phyloP scores from a whole-genome alignment of 2,797 vertebrate species.

The Phrynocephalus guinanensis region DNA sequence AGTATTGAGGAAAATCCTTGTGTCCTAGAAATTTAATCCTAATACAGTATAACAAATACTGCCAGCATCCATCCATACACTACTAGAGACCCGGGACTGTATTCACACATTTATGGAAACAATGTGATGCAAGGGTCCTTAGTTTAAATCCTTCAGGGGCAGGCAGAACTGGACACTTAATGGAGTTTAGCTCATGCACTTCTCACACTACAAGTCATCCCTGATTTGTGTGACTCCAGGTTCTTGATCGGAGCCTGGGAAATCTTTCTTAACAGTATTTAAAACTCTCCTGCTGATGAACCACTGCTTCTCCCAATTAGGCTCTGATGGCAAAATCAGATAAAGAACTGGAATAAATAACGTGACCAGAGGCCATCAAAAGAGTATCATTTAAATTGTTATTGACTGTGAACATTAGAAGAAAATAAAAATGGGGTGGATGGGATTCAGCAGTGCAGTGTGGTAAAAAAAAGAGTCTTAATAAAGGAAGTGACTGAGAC shows the following conservation, averaged over 20 bases:
- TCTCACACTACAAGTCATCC: too few species aligned
- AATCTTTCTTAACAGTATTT: constrained; percentile 75
- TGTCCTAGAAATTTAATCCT: too few species aligned
- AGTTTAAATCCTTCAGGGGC: too few species aligned
- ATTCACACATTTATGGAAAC: too few species aligned
- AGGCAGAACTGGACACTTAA: too few species aligned
- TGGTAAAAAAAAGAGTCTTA: constrained; percentile 56
- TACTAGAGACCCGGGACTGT: too few species aligned
- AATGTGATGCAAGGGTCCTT: too few species aligned
- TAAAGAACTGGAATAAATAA: constrained; percentile 70
- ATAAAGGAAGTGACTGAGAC: constrained; percentile 67
- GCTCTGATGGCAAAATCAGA: constrained; percentile 74
- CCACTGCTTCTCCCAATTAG: constrained; percentile 72
- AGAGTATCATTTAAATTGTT: constrained; percentile 71
- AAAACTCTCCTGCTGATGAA: constrained; percentile 71
- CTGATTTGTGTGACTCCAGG: constrained; percentile 3
- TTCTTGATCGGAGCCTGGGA: constrained; percentile 73
- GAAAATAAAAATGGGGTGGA: neutral
- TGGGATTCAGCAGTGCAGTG: constrained; percentile 40
- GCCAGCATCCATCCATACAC: too few species aligned
- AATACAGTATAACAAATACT: too few species aligned
- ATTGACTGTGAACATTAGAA: constrained; percentile 65
- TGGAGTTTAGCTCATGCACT: too few species aligned
- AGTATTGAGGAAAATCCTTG: too few species aligned
- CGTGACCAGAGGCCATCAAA: constrained; percentile 67